Evolutionary conservation across 2,113 vertebrate species (phyloP), one percentile per base, ranked within the genome.

Genomic region (Camelus bactrianus): DNA sequence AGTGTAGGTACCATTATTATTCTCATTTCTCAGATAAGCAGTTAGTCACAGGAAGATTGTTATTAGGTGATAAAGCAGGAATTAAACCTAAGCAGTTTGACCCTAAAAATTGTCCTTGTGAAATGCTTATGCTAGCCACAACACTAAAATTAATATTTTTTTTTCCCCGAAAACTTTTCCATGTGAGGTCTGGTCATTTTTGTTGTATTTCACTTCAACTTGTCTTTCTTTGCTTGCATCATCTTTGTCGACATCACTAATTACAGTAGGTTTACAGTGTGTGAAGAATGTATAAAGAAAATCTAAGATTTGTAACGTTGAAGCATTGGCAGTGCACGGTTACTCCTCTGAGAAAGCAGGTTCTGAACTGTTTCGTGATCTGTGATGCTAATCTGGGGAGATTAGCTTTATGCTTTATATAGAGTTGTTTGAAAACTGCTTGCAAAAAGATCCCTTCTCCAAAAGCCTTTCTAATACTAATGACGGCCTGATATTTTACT

Each of bases 71-170:
- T 35, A 15, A 3, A 76, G 11, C 13, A 62, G 52, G 17, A 88
- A 77, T 56, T 88, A 64, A 58, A 75, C 22, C 35, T 81, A 50
- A 88, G 52, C 26, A 77, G 20, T 77, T 87, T 86, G 38, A 83
- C 38, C 24, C 3, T 32, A 50, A 65, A 73, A 38, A 6, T 85
- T 26, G 52, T 28, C 62, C 52, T 72, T 72, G 32, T 73, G n/a
- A 85, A 81, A 52, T 90, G 42, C 70, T 87, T 87, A 69, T 10
- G 58, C 1, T 87, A 72, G 30, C 72, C 19, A 30, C 56, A 64
- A 65, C 32, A 69, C 30, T 85, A 77, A 93, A 85, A 38, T 77
- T 90, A 60, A 35, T 35, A 54, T 28, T 93, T 62, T 70, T 93
- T 93, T 75, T 69, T 4, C 30, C 73, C 38, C 72, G 46, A 80